phyloP scores from a whole-genome alignment of 2,113 vertebrate genomes.

The Gnathonemus echidnorhynchus region DNA sequence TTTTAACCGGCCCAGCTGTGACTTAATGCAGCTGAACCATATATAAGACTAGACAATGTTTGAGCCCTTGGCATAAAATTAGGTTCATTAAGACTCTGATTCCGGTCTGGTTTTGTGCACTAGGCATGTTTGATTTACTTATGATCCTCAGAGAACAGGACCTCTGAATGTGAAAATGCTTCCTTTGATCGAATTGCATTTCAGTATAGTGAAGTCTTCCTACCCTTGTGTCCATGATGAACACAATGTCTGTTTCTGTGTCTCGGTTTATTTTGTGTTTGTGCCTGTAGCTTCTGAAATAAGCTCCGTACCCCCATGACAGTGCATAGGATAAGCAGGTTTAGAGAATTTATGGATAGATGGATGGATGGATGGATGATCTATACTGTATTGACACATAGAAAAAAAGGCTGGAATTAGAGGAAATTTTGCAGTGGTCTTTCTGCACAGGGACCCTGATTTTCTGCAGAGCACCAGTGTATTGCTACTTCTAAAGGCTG shows the following conservation, averaged over 20 bases:
- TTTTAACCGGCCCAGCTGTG: neutral
- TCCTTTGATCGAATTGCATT: neutral
- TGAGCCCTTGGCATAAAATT: neutral
- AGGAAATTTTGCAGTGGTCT: neutral
- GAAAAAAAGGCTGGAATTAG: neutral
- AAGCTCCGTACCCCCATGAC: neutral
- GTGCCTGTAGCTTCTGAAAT: neutral
- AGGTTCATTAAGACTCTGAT: neutral
- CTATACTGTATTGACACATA: neutral
- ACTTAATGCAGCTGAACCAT: conserved; percentile 16
- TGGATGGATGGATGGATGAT: neutral
- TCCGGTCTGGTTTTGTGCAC: neutral
- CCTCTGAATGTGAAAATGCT: neutral
- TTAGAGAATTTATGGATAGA: neutral
- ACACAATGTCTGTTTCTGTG: neutral
- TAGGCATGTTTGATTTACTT: neutral
- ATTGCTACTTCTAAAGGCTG: neutral
- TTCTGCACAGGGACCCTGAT: conserved; percentile 1
- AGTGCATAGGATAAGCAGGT: neutral
- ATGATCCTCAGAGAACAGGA: neutral
- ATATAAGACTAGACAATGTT: neutral
- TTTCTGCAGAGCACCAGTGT: conserved; percentile 9
- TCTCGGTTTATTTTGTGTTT: neutral
- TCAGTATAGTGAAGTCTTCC: neutral
- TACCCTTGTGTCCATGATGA: neutral